Evolutionary conservation across 2,797 vertebrate species (phyloP).

Genomic region (Leptatherina wallacei): DNA sequence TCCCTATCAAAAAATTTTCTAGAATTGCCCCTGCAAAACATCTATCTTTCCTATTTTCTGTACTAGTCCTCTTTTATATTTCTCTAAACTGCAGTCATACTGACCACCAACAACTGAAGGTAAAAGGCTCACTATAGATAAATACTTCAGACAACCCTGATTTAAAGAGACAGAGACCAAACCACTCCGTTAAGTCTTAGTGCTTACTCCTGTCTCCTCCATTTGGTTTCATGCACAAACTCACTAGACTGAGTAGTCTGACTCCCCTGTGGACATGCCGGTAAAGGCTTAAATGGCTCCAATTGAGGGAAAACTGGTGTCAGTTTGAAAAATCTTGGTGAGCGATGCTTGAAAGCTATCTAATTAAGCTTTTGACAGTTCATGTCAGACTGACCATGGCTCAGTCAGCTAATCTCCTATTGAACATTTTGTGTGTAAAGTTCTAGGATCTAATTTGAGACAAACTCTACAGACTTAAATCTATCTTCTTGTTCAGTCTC

Average conservation of each 20-base stretch:
- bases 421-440: constrained; percentile 38
- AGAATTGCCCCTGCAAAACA: no score
- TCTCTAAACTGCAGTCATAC: background rate
- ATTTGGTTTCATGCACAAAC: constrained; percentile 10
- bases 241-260: constrained; percentile 5
- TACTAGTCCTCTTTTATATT: background rate
- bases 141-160: background rate
- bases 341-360: constrained; percentile 17
- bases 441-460: constrained; percentile 45
- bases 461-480: constrained; percentile 33
- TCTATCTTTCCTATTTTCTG: background rate
- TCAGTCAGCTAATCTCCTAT: constrained; percentile 43
- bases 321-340: constrained; percentile 11
- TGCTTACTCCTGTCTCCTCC: background rate
- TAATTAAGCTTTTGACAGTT: constrained; percentile 52
- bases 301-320: constrained; percentile 27
- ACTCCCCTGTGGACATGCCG: constrained; percentile 4
- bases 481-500: constrained; percentile 38
- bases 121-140: constrained; percentile 3
- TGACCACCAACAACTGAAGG: background rate
- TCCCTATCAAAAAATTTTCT: no score
- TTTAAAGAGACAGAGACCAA: background rate
- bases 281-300: constrained; percentile 41
- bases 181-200: background rate
- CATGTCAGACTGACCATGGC: constrained; percentile 32